phyloP scores from a whole-genome alignment of 2,113 vertebrate species.

The Hystrix cristata region DNA sequence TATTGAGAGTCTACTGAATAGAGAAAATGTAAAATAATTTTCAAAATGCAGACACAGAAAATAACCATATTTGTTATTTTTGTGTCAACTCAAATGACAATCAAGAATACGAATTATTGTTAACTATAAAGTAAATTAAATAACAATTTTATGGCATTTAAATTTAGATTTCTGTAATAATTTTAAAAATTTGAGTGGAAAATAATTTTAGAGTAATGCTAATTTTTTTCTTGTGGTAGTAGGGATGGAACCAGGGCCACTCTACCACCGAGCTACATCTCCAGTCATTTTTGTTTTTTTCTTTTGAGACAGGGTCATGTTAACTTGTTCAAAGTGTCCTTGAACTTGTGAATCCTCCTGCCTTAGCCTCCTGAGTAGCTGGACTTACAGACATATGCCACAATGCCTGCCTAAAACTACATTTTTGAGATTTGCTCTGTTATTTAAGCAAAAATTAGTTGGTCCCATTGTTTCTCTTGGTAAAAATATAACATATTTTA shows the following conservation, averaged over 20 bases:
- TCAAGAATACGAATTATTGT: background rate
- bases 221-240: background rate
- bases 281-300: background rate
- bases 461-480: background rate
- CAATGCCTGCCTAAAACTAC: background rate
- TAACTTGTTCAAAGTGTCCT: background rate
- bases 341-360: background rate
- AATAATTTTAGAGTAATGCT: background rate
- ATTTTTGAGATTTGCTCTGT: background rate
- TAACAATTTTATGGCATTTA: background rate
- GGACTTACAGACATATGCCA: background rate
- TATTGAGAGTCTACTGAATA: background rate
- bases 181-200: background rate
- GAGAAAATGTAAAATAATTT: slow-evolving; percentile 15
- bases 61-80: background rate
- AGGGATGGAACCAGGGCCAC: background rate
- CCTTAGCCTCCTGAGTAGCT: background rate
- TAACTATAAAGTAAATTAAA: slow-evolving; percentile 8
- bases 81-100: background rate
- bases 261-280: background rate
- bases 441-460: background rate
- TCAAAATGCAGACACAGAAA: background rate
- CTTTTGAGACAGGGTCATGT: background rate
- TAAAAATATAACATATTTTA: background rate
- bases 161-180: background rate